phyloP scores from a whole-genome alignment of 2,113 vertebrate species.

The Phrynosoma platyrhinos region DNA sequence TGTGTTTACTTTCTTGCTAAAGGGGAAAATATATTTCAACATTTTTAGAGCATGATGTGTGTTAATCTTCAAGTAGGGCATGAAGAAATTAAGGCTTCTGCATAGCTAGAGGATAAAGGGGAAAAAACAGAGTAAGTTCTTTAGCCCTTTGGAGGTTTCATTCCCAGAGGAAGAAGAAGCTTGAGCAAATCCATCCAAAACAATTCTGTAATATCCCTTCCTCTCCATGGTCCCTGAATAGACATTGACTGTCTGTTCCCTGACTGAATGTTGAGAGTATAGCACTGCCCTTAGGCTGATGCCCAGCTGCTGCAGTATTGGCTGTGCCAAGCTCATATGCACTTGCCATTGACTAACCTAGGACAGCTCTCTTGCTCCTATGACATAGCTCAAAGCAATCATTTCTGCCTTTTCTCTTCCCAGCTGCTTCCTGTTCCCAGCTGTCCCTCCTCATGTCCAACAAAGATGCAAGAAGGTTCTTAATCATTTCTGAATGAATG shows the following conservation, averaged over 20 bases:
- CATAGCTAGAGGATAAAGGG: background rate
- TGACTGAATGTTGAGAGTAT: background rate
- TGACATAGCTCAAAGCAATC: background rate
- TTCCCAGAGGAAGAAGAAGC: background rate
- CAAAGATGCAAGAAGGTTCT: background rate
- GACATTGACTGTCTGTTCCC: background rate
- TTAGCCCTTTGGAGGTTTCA: background rate
- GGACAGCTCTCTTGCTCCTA: background rate
- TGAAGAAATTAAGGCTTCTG: background rate
- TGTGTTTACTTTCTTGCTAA: background rate
- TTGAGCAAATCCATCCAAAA: background rate
- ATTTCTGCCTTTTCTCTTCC: background rate
- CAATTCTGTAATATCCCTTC: background rate
- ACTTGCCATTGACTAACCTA: conserved; percentile 11
- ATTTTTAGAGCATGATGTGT: background rate
- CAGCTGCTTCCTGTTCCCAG: background rate
- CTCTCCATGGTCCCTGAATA: background rate
- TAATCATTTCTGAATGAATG: background rate
- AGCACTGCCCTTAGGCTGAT: background rate
- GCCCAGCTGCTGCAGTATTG: conserved; percentile 4
- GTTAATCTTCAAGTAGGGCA: background rate
- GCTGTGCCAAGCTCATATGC: background rate
- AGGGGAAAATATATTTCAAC: background rate
- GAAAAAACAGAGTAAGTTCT: background rate
- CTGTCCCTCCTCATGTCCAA: background rate